phyloP scores from a whole-genome alignment of 2,888 invertebrate genomes.

The Loripinus fragilis region DNA sequence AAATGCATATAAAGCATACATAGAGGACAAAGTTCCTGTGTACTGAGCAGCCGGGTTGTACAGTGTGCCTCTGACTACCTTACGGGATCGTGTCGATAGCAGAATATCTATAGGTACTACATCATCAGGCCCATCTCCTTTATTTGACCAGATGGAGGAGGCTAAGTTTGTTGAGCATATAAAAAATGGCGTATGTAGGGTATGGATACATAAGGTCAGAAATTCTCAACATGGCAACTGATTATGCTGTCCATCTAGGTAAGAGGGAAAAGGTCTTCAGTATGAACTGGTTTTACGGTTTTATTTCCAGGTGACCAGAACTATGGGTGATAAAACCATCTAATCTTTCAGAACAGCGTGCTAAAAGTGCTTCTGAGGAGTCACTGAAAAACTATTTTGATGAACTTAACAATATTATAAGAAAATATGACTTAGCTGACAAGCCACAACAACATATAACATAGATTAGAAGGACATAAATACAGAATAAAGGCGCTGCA shows the following conservation, averaged over 20 bases:
- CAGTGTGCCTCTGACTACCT: too few relatives aligned
- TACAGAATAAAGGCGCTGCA: conserved; percentile 23
- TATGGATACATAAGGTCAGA: neutral
- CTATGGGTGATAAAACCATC: conserved; percentile 24
- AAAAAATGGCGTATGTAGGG: neutral
- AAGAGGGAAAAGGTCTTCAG: neutral
- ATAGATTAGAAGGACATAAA: conserved; percentile 41
- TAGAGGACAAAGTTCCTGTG: too few relatives aligned
- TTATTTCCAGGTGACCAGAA: conserved; percentile 27
- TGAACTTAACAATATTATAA: conserved; percentile 15
- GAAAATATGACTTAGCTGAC: too few relatives aligned
- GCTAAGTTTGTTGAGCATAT: too few relatives aligned
- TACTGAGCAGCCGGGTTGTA: too few relatives aligned
- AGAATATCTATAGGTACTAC: too few relatives aligned
- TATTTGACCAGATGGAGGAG: too few relatives aligned
- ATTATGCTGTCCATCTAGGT: neutral
- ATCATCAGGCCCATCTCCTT: too few relatives aligned
- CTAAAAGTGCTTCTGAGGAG: conserved; percentile 7
- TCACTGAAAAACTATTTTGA: conserved; percentile 19
- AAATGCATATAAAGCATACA: too few relatives aligned
- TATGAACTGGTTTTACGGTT: neutral
- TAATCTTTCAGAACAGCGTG: neutral
- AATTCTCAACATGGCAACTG: too few relatives aligned
- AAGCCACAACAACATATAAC: conserved; percentile 35
- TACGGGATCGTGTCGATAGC: too few relatives aligned